phyloP scores from a whole-genome alignment of 2,113 vertebrate species.

The Cebus imitator region DNA sequence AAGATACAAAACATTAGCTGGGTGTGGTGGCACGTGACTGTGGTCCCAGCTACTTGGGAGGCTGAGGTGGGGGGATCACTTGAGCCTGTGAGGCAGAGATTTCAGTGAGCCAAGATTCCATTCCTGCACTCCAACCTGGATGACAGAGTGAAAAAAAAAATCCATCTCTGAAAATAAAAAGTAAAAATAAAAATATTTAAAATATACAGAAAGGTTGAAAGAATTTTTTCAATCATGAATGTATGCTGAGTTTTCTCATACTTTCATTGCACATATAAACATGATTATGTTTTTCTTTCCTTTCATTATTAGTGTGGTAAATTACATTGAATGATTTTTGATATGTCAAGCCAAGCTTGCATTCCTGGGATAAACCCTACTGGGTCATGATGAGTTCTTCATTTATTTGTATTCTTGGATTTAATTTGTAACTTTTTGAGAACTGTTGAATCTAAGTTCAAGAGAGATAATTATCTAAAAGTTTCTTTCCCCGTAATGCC shows the following conservation, averaged over 20 bases:
- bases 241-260: neutral
- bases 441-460: neutral
- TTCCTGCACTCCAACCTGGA: no score
- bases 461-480: neutral
- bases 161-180: no score
- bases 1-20: no score
- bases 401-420: neutral
- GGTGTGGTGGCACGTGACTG: no score
- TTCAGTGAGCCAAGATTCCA: no score
- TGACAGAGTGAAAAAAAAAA: no score
- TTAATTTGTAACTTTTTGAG: neutral
- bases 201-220: neutral
- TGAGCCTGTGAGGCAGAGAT: no score
- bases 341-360: neutral
- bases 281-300: neutral
- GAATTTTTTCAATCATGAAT: neutral
- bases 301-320: neutral
- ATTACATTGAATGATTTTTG: conserved; percentile 5
- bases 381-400: neutral
- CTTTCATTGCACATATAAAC: neutral
- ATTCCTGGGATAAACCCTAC: neutral
- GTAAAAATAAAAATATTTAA: neutral
- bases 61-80: no score
- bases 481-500: neutral
- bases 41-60: no score